Conservation (phyloP, 2,888 invertebrate genomes). For the Aromia moschata region DNA sequence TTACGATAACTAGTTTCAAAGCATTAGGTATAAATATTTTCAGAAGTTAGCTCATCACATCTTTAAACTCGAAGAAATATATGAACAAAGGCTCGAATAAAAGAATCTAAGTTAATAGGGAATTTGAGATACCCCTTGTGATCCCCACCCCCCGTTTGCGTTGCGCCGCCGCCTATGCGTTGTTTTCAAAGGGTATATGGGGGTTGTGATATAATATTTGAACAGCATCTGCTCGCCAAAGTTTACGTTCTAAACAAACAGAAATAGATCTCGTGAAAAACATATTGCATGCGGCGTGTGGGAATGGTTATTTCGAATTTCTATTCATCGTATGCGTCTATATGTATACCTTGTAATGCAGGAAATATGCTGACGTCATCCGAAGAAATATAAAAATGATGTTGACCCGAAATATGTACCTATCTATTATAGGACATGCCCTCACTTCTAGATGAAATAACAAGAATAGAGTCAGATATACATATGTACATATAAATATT, state of each 20-base stretch:
- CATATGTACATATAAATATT: no score
- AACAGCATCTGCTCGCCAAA: slow-evolving; percentile 6
- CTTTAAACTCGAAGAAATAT: no score
- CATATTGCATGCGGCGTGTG: not conserved
- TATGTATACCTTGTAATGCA: slow-evolving; percentile 1
- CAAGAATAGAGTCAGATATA: no score
- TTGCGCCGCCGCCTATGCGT: not conserved
- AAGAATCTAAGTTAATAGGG: no score
- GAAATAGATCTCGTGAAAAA: slow-evolving; percentile 2
- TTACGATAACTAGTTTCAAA: no score
- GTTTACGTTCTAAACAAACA: not conserved
- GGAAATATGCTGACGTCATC: slow-evolving; percentile 13
- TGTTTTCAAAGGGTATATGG: slow-evolving; percentile 11
- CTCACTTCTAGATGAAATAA: no score
- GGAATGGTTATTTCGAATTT: not conserved
- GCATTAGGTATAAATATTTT: no score
- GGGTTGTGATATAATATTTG: not conserved
- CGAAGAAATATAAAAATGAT: not conserved
- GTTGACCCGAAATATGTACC: not conserved
- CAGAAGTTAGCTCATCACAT: no score
- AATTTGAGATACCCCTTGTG: no score
- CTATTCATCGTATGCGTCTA: not conserved
- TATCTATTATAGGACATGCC: no score
- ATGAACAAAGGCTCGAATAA: no score
- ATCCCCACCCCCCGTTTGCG: no score